Conservation (phyloP, 2,888 invertebrate species). For the Drosophila kambysellisi region DNA sequence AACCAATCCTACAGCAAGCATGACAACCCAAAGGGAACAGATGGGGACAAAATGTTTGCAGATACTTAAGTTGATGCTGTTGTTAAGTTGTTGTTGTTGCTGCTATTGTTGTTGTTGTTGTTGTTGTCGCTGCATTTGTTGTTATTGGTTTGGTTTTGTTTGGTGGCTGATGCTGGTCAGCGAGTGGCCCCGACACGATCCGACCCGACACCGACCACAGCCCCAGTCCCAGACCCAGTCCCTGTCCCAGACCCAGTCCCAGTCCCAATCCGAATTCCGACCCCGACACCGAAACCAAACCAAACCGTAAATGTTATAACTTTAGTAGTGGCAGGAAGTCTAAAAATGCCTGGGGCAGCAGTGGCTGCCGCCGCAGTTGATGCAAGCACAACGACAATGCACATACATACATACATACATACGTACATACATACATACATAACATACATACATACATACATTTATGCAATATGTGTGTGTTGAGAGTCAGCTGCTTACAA, state of each 20-base stretch:
- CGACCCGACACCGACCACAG: neutral
- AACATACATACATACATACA: neutral
- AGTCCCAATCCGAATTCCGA: neutral
- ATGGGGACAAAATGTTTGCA: constrained; percentile 26
- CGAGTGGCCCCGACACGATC: neutral
- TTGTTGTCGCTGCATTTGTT: constrained; percentile 2
- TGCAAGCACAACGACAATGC: neutral
- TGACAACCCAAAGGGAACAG: constrained; percentile 39
- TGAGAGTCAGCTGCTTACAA: constrained; percentile 4
- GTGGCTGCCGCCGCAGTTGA: neutral
- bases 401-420: neutral
- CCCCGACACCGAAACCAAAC: neutral
- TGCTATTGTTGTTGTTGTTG: constrained; percentile 1
- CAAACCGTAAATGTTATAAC: constrained; percentile 7
- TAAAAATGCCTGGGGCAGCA: neutral
- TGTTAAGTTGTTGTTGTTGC: neutral
- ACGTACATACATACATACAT: neutral
- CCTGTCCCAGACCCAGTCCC: neutral
- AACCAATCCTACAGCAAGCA: constrained; percentile 36
- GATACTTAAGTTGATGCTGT: constrained; percentile 9
- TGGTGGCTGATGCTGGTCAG: constrained; percentile 1
- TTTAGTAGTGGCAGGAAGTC: constrained; percentile 11
- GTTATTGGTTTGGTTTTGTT: neutral
- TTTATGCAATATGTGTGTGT: neutral
- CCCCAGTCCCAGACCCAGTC: neutral